Conservation (phyloP, 1,140 invertebrate species). For the Wiebesia pumilae region DNA sequence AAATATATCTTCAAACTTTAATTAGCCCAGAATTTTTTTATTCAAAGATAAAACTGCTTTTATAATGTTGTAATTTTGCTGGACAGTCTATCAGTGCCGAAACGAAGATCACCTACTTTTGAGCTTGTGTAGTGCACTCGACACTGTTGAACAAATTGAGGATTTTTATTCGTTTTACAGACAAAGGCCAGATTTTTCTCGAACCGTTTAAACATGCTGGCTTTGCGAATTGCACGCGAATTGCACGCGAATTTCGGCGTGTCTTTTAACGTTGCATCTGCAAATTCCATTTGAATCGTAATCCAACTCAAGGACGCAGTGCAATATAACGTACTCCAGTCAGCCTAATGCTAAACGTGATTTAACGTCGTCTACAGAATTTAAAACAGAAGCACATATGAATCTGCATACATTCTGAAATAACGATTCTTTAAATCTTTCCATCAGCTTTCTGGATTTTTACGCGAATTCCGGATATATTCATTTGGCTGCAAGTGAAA, state of each 20-base stretch:
- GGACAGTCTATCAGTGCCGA: slow-evolving; percentile 15
- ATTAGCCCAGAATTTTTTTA: slow-evolving; percentile 23
- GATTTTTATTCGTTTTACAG: neutral
- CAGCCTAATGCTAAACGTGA: neutral
- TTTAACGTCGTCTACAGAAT: neutral
- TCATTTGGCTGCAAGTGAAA: slow-evolving; percentile 35
- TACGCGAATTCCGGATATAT: slow-evolving; percentile 46
- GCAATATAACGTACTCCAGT: no score
- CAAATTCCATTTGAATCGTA: no score
- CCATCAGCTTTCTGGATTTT: slow-evolving; percentile 45
- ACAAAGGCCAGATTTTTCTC: neutral
- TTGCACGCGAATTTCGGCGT: neutral
- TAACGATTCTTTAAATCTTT: slow-evolving; percentile 45
- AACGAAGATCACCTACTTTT: slow-evolving; percentile 3
- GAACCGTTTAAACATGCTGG: neutral
- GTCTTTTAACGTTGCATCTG: neutral
- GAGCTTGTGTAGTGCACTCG: neutral
- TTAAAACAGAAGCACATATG: neutral
- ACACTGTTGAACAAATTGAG: slow-evolving; percentile 6
- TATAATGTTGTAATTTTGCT: slow-evolving; percentile 24
- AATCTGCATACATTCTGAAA: slow-evolving; percentile 9
- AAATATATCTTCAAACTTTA: slow-evolving; percentile 22
- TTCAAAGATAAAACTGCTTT: slow-evolving; percentile 16
- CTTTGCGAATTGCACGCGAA: neutral
- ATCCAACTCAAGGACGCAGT: no score